Conservation (phyloP, 2,888 invertebrate species). For the Autographa pulchrina region DNA sequence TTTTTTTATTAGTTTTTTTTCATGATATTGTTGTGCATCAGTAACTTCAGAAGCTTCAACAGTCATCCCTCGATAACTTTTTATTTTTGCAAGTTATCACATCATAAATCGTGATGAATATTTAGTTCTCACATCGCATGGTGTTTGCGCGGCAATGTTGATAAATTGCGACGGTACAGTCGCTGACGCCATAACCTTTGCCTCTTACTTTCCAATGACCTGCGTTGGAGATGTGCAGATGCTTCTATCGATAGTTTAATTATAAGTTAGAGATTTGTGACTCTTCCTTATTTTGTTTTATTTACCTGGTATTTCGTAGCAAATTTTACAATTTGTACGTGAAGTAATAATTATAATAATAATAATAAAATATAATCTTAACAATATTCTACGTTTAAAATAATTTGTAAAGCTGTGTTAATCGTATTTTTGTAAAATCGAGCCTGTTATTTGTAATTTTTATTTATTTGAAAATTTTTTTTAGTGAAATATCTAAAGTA, state of each 20-base stretch:
- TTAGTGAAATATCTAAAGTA: not conserved
- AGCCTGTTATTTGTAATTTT: no score
- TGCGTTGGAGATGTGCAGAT: conserved; percentile 62
- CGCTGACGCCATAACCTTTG: conserved; percentile 74
- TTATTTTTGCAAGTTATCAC: conserved; percentile 19
- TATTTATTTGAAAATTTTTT: no score
- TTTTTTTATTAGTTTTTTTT: no score
- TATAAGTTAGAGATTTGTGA: conserved; percentile 10
- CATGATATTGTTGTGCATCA: no score
- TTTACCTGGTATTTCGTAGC: no score
- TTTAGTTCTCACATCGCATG: conserved; percentile 45
- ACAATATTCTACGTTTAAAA: no score
- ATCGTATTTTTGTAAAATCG: no score
- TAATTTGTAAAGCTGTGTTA: no score
- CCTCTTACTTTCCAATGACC: conserved; percentile 83
- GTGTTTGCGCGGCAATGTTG: conserved; percentile 35
- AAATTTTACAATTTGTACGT: no score
- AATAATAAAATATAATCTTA: no score
- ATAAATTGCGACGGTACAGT: conserved; percentile 57
- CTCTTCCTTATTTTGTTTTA: not conserved
- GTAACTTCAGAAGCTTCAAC: not conserved
- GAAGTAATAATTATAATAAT: no score
- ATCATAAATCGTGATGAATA: conserved; percentile 49
- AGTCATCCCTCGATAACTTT: conserved; percentile 5
- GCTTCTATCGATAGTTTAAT: conserved; percentile 33